phyloP scores from a whole-genome alignment of 1,140 invertebrate genomes.

The Melipona quadrifasciata region DNA sequence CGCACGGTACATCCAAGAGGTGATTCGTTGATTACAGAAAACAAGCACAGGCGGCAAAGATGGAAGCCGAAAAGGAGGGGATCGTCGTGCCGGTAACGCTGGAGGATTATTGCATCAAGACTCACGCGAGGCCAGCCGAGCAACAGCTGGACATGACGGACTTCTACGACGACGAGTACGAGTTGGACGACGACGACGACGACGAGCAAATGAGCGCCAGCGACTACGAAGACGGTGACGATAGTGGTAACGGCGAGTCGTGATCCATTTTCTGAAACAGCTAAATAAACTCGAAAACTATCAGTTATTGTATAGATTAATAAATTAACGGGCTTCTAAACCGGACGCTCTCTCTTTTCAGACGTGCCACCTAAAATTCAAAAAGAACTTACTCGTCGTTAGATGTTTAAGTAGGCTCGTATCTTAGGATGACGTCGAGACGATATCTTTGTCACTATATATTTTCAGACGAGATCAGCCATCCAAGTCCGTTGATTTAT shows the following conservation, averaged over 20 bases:
- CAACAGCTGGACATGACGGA: slow-evolving; percentile 93
- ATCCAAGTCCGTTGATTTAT: neutral
- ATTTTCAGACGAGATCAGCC: neutral
- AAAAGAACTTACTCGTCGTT: neutral
- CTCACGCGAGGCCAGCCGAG: slow-evolving; percentile 90
- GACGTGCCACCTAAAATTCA: slow-evolving; percentile 50
- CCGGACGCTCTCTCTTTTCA: slow-evolving; percentile 64
- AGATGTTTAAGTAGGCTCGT: slow-evolving; percentile 13
- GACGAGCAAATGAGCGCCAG: slow-evolving; percentile 84
- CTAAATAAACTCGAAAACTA: slow-evolving; percentile 51
- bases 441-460: neutral
- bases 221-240: slow-evolving; percentile 88
- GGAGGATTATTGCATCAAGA: slow-evolving; percentile 99
- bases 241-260: slow-evolving; percentile 90
- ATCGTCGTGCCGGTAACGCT: slow-evolving; percentile 98
- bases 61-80: slow-evolving; percentile 97
- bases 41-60: slow-evolving; percentile 96
- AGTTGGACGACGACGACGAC: slow-evolving; percentile 89
- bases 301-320: slow-evolving; percentile 74
- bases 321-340: slow-evolving; percentile 77
- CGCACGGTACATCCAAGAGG: neutral
- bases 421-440: slow-evolving; percentile 19
- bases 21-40: slow-evolving; percentile 85
- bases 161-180: slow-evolving; percentile 96
- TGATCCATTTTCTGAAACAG: slow-evolving; percentile 79